A percentile compares a stretch with the other conserved stretches of the same genome.
Evolutionary conservation across 2,888 invertebrate genomes (phyloP).

Genomic region (Drosophila demipolita): DNA sequence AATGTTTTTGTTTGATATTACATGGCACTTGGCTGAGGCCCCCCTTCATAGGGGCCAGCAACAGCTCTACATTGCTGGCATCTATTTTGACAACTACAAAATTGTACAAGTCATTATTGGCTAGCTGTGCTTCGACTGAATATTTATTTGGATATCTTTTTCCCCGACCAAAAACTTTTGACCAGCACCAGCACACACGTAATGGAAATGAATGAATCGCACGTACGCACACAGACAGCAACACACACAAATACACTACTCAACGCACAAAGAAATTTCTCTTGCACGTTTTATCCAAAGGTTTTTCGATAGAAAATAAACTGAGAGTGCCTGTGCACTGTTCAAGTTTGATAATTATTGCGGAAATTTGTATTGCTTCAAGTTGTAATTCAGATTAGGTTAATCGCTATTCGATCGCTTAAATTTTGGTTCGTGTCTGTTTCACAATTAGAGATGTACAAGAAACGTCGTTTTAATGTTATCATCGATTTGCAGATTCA

Average conservation of each 20-base stretch:
- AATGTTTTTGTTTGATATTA: conserved; percentile 30
- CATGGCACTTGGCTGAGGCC: conserved; percentile 65
- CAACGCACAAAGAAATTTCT: conserved; percentile 46
- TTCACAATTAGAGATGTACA: conserved; percentile 39
- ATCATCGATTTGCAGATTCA: conserved; percentile 24
- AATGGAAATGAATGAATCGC: conserved; percentile 73
- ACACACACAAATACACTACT: conserved; percentile 43
- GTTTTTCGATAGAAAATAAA: conserved; percentile 15
- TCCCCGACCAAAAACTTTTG: conserved; percentile 49
- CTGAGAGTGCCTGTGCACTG: conserved; percentile 18
- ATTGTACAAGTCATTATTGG: conserved; percentile 54
- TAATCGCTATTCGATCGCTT: conserved; percentile 50
- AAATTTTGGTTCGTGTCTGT: conserved; percentile 50
- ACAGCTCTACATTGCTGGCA: conserved; percentile 68
- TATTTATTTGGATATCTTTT: conserved; percentile 43
- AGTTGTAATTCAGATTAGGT: conserved; percentile 35
- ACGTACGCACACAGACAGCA: conserved; percentile 62
- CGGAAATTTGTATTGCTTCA: conserved; percentile 32
- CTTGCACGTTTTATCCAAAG: conserved; percentile 18
- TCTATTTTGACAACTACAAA: conserved; percentile 55
- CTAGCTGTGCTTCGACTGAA: conserved; percentile 41
- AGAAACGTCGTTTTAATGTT: conserved; percentile 17
- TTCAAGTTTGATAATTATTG: conserved; percentile 19
- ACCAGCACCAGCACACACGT: conserved; percentile 62
- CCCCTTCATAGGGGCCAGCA: conserved; percentile 65